Percentiles rank a stretch among this genome's conserved stretches.
Conservation (phyloP, 2,888 invertebrate genomes). For the Gortyna flavago region DNA sequence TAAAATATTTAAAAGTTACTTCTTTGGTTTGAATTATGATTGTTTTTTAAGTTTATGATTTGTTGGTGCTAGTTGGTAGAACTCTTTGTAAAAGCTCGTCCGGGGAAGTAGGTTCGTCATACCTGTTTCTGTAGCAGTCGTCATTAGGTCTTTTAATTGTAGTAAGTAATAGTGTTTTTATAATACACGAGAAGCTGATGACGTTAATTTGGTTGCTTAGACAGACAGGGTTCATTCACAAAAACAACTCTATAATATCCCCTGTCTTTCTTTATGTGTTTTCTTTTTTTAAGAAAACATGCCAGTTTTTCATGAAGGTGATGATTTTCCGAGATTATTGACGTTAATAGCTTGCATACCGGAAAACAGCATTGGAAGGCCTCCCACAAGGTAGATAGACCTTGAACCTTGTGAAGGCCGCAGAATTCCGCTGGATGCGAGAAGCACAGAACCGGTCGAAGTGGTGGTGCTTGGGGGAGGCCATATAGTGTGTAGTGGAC, state of each 20-base stretch:
- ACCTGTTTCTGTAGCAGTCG: not conserved
- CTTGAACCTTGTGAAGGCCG: not conserved
- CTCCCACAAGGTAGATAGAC: not conserved
- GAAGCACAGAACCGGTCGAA: not conserved
- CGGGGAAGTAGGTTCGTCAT: not conserved
- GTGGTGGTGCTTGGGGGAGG: not conserved
- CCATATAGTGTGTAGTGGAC: not conserved
- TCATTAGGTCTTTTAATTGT: not conserved
- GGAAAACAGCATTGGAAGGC: not conserved
- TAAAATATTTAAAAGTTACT: not conserved
- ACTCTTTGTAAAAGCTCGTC: not conserved
- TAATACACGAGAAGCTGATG: not conserved
- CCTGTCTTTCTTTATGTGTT: not conserved
- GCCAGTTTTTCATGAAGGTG: not conserved
- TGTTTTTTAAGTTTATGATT: not conserved
- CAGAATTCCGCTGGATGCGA: not conserved
- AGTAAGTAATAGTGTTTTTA: not conserved
- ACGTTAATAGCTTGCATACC: not conserved
- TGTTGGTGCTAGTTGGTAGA: too few relatives aligned
- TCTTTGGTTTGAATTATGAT: not conserved
- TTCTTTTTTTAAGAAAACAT: too few relatives aligned
- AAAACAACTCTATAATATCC: not conserved
- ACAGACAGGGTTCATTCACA: too few relatives aligned
- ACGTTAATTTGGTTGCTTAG: not conserved
- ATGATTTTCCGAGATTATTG: not conserved